phyloP scores from a whole-genome alignment of 2,113 vertebrate genomes.

The Dromiciops gliroides region DNA sequence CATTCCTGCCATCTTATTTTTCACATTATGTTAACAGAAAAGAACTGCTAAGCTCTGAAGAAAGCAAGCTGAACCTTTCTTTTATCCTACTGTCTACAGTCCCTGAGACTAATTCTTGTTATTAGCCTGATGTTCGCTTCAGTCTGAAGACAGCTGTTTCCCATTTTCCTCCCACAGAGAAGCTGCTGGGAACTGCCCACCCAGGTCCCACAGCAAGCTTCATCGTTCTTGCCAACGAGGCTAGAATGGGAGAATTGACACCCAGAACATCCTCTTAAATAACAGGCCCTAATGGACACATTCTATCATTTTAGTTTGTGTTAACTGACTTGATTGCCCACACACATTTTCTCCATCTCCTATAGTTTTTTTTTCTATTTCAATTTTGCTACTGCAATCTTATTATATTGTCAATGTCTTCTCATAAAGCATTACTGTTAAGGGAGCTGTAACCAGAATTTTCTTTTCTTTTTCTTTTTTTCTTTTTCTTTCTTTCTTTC shows the following conservation, averaged over 20 bases:
- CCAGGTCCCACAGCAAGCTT: background rate
- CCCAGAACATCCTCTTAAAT: background rate
- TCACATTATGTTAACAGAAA: background rate
- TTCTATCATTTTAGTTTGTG: background rate
- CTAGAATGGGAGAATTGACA: background rate
- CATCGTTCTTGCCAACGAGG: no score
- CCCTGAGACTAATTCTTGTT: background rate
- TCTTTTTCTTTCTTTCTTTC: no score
- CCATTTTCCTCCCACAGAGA: background rate
- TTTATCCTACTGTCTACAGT: background rate
- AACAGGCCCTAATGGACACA: no score
- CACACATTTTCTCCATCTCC: background rate
- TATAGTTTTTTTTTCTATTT: background rate
- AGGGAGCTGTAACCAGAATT: background rate
- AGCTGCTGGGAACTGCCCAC: background rate
- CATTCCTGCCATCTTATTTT: background rate
- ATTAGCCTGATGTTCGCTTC: background rate
- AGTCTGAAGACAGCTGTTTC: background rate
- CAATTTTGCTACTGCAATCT: background rate
- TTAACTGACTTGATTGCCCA: background rate
- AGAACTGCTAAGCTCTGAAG: background rate
- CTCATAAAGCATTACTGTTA: background rate
- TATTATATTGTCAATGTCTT: background rate
- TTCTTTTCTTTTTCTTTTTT: no score
- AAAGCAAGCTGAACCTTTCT: background rate